A percentile compares a stretch with the other conserved stretches of the same genome.
phyloP scores from a whole-genome alignment of 2,113 vertebrate genomes.

The Tinamus guttatus region DNA sequence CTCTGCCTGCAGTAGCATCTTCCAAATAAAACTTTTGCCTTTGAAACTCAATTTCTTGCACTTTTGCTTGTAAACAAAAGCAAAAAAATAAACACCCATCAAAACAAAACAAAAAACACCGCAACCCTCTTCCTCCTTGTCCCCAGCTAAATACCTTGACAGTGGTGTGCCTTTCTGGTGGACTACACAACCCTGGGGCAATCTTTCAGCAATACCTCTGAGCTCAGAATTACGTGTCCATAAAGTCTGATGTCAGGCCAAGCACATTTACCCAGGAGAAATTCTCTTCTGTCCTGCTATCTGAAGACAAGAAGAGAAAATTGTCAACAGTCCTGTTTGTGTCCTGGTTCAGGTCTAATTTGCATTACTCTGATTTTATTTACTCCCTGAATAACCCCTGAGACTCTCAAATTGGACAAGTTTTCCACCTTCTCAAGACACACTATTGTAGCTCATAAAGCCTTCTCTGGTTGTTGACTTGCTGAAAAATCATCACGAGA shows the following conservation, averaged over 20 bases:
- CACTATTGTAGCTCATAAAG: background rate
- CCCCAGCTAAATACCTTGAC: background rate
- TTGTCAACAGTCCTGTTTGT: background rate
- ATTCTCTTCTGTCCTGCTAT: background rate
- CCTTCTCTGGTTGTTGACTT: background rate
- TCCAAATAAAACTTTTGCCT: background rate
- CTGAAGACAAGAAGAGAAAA: background rate
- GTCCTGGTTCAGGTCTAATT: background rate
- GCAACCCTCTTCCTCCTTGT: too few relatives aligned
- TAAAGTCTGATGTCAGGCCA: background rate
- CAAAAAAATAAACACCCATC: background rate
- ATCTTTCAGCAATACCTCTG: background rate
- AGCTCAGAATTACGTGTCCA: background rate
- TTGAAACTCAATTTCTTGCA: background rate
- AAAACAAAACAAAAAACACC: background rate
- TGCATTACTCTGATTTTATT: background rate
- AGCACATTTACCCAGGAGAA: background rate
- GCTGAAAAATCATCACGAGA: background rate
- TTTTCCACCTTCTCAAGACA: background rate
- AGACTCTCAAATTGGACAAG: background rate
- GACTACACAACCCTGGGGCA: background rate
- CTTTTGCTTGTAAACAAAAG: background rate
- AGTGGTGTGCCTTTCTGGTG: background rate
- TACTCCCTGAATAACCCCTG: background rate
- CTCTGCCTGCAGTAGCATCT: background rate